These are phyloP conservation scores for Apodemus speciosus DNA, from an alignment of 2,113 vertebrate species.

Conservation along the genomic window DNA sequence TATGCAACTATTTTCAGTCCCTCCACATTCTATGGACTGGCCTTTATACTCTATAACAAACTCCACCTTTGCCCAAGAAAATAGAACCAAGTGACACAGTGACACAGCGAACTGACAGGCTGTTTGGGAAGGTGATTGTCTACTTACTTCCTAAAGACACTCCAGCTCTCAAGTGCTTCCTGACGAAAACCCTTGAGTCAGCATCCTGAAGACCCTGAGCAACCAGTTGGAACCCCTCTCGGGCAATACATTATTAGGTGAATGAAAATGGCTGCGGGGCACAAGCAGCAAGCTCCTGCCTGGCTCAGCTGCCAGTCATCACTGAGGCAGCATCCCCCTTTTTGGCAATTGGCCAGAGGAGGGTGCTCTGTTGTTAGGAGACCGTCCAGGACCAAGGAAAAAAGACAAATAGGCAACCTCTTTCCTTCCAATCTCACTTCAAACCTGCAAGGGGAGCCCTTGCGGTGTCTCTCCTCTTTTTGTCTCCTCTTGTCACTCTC, in stretches of 20 bases:
- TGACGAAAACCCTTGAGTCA: background rate
- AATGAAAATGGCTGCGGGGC: background rate
- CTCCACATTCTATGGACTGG: background rate
- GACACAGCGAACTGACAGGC: background rate
- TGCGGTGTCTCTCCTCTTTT: constrained; percentile 73
- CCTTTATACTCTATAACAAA: background rate
- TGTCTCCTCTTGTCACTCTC: constrained; percentile 85
- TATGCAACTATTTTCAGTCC: background rate
- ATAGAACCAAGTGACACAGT: background rate
- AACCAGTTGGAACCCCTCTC: background rate
- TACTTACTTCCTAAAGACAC: background rate
- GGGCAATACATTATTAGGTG: background rate
- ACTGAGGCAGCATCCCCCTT: constrained; percentile 77
- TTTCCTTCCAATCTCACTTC: constrained; percentile 75
- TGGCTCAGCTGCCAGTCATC: constrained; percentile 58
- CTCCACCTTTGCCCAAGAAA: background rate
- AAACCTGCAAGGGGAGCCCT: constrained; percentile 77
- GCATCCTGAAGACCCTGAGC: background rate
- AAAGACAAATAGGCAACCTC: constrained; percentile 73
- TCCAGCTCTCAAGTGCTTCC: background rate
- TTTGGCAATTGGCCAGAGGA: constrained; percentile 90
- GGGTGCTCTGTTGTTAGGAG: constrained; percentile 89
- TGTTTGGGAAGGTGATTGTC: background rate
- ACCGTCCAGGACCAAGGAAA: constrained; percentile 62
- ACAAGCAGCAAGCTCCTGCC: background rate